A percentile compares a stretch with the other conserved stretches of the same genome.
Evolutionary conservation across 1,140 invertebrate genomes (phyloP).

Genomic region (Epicauta chinensis): DNA sequence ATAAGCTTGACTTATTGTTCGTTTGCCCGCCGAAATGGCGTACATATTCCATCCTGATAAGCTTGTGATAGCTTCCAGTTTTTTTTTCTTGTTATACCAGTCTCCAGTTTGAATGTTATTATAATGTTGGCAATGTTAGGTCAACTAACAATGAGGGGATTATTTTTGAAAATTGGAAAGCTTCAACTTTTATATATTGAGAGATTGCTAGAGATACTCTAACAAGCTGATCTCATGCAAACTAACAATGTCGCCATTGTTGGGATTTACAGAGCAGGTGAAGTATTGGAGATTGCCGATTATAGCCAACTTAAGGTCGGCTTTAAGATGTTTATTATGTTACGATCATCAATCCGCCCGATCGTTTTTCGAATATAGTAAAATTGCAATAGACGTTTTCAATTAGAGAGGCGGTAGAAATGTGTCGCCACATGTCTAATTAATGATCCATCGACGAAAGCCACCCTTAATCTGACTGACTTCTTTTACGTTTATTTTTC

Average conservation of each 20-base stretch:
- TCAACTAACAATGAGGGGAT: constrained; percentile 15
- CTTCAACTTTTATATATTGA: no score
- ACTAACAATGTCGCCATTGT: constrained; percentile 34
- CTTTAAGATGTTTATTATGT: no score
- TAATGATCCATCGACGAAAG: no score
- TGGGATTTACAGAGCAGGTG: constrained; percentile 26
- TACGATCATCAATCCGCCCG: no score
- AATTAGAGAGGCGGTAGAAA: no score
- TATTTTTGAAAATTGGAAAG: constrained; percentile 35
- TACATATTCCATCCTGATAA: constrained; percentile 14
- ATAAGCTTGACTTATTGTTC: constrained; percentile 26
- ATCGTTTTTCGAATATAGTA: no score
- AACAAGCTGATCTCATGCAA: constrained; percentile 34
- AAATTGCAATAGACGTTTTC: no score
- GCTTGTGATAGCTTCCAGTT: neutral
- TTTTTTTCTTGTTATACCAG: no score
- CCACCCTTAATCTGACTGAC: no score
- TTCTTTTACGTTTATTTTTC: no score
- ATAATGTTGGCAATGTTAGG: neutral
- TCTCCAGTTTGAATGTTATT: neutral
- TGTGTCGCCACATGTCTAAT: no score
- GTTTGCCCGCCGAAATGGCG: constrained; percentile 11
- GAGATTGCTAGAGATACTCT: constrained; percentile 28
- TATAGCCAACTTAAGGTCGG: no score
- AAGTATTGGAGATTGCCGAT: constrained; percentile 38